Base-by-base conservation (phyloP, 2,888 invertebrate genomes). In the Hemistola chrysoprasaria region DNA sequence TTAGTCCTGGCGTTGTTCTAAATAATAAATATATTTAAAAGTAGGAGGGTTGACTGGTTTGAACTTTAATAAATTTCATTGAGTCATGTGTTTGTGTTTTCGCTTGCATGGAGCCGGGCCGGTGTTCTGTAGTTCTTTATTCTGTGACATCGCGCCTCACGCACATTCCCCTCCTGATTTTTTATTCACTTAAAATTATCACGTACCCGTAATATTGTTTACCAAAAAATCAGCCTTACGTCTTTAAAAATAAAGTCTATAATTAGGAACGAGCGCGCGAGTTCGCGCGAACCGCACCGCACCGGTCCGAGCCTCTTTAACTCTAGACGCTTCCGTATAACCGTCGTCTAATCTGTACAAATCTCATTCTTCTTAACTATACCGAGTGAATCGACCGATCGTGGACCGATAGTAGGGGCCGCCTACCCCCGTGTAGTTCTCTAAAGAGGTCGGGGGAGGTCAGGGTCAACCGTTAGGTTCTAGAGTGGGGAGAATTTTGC, bases 381-480 rank as follows among this genome's bases (percentile, higher is more conserved):
- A 62, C 11, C 62, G 58, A 66, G 66, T 56, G 58, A 71, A 72
- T 74, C 70, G 57, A 56, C 42, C 40, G 53, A 58, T 40, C 48
- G 57, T 50, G 50, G 52, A 53, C 53, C 55, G 54, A 57, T 51
- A 52, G 48, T 32, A 49, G 81, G 81, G 83, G 81, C 63, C 83
- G 59, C 81, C 85, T 75, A 71, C 79, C 84, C 83, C 84, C 58
- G 45, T 84, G 73, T 83, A 75, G 49, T 84, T 75, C 75, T 68
- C 75, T 68, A 47, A 33, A 40, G 48, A 36, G 40, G 33, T 22
- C 30, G 40, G 23, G 30, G 34, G 9, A 4, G 30, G 21, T 11
- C 24, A 11, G 20, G 36, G 56, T 88, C 87, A 88, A 78, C 87
- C 87, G 69, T 88, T 88, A 8, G 87, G 87, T 50, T 86, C 85